Conservation (phyloP, 2,113 vertebrate species). For the Pipra filicauda region DNA sequence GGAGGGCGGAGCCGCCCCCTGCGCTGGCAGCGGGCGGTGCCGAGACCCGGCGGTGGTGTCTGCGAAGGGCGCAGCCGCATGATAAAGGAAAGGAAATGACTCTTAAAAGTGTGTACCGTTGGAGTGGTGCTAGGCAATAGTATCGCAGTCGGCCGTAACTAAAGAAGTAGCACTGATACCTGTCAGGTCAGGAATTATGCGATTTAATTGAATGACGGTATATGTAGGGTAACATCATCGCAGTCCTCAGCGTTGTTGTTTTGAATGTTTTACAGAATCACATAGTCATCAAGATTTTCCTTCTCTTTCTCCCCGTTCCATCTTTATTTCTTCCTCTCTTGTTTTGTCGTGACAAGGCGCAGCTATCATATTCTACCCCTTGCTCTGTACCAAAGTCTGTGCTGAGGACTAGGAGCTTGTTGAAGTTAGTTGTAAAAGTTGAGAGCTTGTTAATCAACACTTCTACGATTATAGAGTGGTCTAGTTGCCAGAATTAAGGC, state of each 20-base stretch:
- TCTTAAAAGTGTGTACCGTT: accelerated
- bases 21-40: too few species aligned
- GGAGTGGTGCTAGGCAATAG: accelerated
- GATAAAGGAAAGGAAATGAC: too few species aligned
- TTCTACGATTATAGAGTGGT: accelerated
- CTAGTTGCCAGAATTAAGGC: not conserved
- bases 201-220: not conserved
- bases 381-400: not conserved
- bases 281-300: not conserved
- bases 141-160: accelerated
- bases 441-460: not conserved
- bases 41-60: too few species aligned
- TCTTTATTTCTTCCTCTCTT: not conserved
- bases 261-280: not conserved
- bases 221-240: too few species aligned
- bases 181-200: not conserved
- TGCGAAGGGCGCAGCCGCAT: too few species aligned
- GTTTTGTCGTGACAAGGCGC: not conserved
- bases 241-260: not conserved
- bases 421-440: not conserved
- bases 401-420: not conserved
- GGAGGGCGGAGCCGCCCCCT: too few species aligned
- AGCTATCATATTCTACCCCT: not conserved
- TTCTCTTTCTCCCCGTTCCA: not conserved
- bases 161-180: not conserved